Conservation (phyloP, 2,797 vertebrate species). For the Manis pentadactyla region DNA sequence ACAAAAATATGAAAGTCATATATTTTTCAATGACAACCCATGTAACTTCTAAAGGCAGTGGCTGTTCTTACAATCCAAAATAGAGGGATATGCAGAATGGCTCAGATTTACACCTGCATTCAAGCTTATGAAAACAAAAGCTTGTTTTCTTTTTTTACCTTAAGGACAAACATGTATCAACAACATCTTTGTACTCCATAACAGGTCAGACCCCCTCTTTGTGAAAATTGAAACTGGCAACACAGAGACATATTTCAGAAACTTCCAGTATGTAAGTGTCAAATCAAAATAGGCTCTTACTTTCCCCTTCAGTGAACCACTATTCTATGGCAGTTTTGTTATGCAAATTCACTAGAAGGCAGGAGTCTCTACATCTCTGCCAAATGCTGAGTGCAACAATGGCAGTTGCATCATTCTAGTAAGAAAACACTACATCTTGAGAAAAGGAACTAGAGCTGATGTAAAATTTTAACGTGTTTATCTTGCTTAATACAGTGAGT, state of each 20-base stretch:
- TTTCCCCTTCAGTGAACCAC: conserved; percentile 53
- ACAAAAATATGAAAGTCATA: not conserved
- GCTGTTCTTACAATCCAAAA: not conserved
- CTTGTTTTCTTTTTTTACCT: not conserved
- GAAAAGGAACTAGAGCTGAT: conserved; percentile 6
- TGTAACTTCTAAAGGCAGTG: not conserved
- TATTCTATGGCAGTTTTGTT: conserved; percentile 56
- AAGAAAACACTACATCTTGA: conserved; percentile 43
- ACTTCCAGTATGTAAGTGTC: conserved; percentile 23
- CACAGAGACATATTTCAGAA: conserved; percentile 38
- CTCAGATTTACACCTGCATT: not conserved
- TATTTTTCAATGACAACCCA: not conserved
- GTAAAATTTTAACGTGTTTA: conserved; percentile 52
- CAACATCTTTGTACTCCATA: not conserved
- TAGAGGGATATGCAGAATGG: not conserved
- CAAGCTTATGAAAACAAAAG: not conserved
- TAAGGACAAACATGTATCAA: not conserved
- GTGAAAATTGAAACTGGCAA: conserved; percentile 27
- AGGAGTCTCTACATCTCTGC: not conserved
- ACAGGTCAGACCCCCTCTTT: not conserved
- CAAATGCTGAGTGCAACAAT: not conserved
- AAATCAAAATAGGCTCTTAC: conserved; percentile 7
- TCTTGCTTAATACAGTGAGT: conserved; percentile 53
- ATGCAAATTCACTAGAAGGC: conserved; percentile 54
- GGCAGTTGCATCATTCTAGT: not conserved